Conservation (phyloP, 2,888 invertebrate species). For the Eupithecia dodoneata region DNA sequence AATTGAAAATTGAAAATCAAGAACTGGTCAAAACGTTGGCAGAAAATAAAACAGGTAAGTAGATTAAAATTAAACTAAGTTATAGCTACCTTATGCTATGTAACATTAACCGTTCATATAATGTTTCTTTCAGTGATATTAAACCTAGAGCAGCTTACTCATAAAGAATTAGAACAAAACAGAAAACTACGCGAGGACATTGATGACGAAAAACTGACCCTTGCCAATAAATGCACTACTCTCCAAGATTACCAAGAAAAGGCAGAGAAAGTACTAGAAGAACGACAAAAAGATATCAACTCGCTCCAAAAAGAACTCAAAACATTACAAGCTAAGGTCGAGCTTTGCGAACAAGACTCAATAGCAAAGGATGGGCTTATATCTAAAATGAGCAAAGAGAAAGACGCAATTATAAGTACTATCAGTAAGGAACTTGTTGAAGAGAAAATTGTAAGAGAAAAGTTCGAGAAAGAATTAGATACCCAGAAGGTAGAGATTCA, state of each 20-base stretch:
- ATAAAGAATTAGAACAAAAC: slow-evolving; percentile 54
- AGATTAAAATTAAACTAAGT: neutral
- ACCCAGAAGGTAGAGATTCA: slow-evolving; percentile 29
- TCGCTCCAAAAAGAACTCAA: slow-evolving; percentile 51
- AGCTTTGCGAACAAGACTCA: slow-evolving; percentile 50
- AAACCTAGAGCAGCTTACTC: slow-evolving; percentile 56
- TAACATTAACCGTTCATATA: neutral
- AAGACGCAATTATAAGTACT: slow-evolving; percentile 52
- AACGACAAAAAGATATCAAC: slow-evolving; percentile 56
- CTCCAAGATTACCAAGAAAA: slow-evolving; percentile 62
- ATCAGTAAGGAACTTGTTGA: slow-evolving; percentile 59
- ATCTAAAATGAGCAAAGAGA: slow-evolving; percentile 51
- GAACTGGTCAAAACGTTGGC: slow-evolving; percentile 48
- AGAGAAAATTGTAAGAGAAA: slow-evolving; percentile 54
- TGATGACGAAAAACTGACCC: slow-evolving; percentile 53
- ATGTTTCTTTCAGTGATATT: slow-evolving; percentile 59
- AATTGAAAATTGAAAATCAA: slow-evolving; percentile 47
- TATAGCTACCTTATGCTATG: neutral
- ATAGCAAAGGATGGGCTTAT: slow-evolving; percentile 48
- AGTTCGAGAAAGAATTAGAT: slow-evolving; percentile 44
- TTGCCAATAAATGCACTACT: slow-evolving; percentile 58
- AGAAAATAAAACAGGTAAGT: slow-evolving; percentile 57
- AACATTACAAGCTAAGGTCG: slow-evolving; percentile 45
- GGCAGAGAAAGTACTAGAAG: slow-evolving; percentile 60
- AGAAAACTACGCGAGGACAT: slow-evolving; percentile 51